A percentile compares a stretch with the other conserved stretches of the same genome.
These are phyloP conservation scores for Ctenopoma multispine DNA, from an alignment of 2,797 vertebrate genomes.

Conservation along the genomic window DNA sequence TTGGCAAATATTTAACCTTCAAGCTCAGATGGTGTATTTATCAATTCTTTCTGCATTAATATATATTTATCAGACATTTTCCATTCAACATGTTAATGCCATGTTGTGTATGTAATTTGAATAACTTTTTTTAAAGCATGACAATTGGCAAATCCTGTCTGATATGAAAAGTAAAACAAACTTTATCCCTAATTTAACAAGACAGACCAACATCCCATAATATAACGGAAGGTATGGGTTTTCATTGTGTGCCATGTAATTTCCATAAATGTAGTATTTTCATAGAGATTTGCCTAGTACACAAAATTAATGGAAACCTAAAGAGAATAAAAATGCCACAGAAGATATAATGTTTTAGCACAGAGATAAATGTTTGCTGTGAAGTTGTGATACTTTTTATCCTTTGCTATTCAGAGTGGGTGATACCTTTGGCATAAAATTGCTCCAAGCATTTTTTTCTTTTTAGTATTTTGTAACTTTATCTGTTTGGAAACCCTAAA, in stretches of 20 bases:
- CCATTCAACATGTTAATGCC: neutral
- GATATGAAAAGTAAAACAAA: neutral
- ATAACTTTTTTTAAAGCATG: neutral
- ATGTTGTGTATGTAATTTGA: neutral
- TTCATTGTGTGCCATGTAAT: neutral
- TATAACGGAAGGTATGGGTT: neutral
- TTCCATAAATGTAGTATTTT: neutral
- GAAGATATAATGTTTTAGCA: neutral
- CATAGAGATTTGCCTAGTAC: neutral
- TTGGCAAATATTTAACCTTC: slow-evolving; percentile 13
- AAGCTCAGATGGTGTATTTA: neutral
- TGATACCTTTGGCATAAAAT: neutral
- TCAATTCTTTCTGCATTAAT: neutral
- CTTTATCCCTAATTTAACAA: neutral
- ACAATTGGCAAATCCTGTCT: neutral
- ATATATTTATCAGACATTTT: neutral
- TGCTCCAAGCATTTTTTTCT: too few relatives aligned
- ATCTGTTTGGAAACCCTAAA: neutral
- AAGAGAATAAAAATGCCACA: neutral
- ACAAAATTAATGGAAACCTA: neutral
- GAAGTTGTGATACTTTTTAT: slow-evolving; percentile 7
- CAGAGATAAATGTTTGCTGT: neutral
- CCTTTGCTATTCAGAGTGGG: neutral
- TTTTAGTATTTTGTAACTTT: neutral
- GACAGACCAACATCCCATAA: neutral